Evolutionary conservation across 2,797 vertebrate genomes (phyloP), one percentile per base, ranked within the genome.

Genomic region (Pseudotriccus pelzelni): DNA sequence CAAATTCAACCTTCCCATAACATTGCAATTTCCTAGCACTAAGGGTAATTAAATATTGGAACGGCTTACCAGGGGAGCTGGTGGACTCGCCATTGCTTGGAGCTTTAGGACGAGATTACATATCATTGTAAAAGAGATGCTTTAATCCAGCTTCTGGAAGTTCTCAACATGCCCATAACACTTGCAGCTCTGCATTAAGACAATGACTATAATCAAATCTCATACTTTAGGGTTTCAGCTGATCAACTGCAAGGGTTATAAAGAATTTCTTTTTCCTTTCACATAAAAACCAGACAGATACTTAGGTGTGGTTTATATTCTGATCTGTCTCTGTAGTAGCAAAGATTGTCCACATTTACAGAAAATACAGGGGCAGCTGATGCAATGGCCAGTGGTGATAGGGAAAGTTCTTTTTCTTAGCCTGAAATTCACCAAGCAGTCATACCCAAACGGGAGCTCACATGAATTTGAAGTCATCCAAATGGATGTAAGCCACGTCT

Each of bases 161-260:
- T 95, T 96, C 96, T 97, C 96, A 97, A 97, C 95, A 97, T 97
- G 95, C 95, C 94, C 94, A 97, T 94, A 96, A 97, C 81, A 97
- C 93, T 97, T 96, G 96, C 96, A 97, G 96, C 86, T 95, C 96
- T 97, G 96, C 96, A 97, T 97, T 96, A 87, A 97, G 96, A 97
- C 96, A 97, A 97, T 97, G 96, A 97, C 96, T 97, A 96, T 97
- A 96, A 96, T 97, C 96, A 97, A 96, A 97, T 90, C 96, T 93
- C 64, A 5, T 96, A 96, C 75, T 96, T 96, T 82, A 90, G 78
- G 93, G 90, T 95, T 95, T 96, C 92, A 95, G 85, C 91, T 91
- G 91, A 94, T 95, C 82, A 97, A 93, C 95, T 90, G 94, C 94
- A 96, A 94, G 96, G 94, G 81, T 94, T 92, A 89, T 90, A 94